Conservation (phyloP, 2,888 invertebrate genomes). For the Sinodicranocentrus sp. region DNA sequence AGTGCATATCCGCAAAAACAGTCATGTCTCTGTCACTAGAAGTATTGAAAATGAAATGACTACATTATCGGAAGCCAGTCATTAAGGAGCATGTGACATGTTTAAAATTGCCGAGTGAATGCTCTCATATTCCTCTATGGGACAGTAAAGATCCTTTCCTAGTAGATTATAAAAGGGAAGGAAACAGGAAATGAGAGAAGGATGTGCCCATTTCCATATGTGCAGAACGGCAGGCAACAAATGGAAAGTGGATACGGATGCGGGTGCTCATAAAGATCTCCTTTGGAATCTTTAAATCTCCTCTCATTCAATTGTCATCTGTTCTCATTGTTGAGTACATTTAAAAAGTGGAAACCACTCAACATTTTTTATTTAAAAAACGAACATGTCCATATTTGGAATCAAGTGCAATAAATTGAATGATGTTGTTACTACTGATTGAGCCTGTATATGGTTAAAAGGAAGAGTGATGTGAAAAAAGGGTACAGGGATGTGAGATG, state of each 20-base stretch:
- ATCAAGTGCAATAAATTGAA: constrained; percentile 59
- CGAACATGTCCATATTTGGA: constrained; percentile 52
- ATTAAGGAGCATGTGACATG: neutral
- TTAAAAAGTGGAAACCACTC: constrained; percentile 37
- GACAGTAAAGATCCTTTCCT: neutral
- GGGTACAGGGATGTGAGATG: neutral
- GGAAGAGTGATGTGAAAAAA: constrained; percentile 32
- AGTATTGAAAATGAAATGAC: no score
- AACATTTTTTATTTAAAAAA: constrained; percentile 25
- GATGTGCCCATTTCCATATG: constrained; percentile 9
- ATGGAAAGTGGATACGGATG: constrained; percentile 33
- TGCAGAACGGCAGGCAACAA: constrained; percentile 1
- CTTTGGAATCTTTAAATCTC: constrained; percentile 9
- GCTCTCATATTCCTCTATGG: neutral
- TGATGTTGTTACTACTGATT: constrained; percentile 47
- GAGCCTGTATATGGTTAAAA: constrained; percentile 49
- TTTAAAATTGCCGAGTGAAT: neutral
- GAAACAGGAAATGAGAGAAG: constrained; percentile 63
- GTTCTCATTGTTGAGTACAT: neutral
- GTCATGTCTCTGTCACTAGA: no score
- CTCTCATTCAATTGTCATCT: neutral
- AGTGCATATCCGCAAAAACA: no score
- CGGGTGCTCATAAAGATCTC: neutral
- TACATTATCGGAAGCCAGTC: neutral
- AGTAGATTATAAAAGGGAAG: constrained; percentile 15